phyloP scores from a whole-genome alignment of 2,888 invertebrate genomes.

The Pristionchus fissidentatus region DNA sequence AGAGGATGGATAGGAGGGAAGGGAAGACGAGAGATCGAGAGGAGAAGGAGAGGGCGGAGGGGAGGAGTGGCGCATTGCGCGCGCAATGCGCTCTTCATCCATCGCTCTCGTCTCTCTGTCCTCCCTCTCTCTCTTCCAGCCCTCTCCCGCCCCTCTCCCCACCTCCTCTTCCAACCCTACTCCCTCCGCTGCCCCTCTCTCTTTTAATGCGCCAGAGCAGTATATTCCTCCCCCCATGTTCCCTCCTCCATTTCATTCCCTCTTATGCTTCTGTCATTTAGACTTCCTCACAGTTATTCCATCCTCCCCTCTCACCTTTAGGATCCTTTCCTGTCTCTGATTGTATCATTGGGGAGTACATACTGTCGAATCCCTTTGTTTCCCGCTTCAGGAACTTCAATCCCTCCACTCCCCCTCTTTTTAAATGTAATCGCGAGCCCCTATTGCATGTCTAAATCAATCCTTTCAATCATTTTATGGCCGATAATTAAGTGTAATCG shows the following conservation, averaged over 20 bases:
- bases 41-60: background rate
- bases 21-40: background rate
- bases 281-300: background rate
- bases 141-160: background rate
- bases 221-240: background rate
- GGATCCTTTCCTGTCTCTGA: background rate
- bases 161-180: constrained; percentile 34
- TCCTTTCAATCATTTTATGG: background rate
- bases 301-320: background rate
- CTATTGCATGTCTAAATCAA: background rate
- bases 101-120: constrained; percentile 29
- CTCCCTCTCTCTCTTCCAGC: background rate
- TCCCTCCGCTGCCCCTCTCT: constrained; percentile 6
- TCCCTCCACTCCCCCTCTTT: background rate
- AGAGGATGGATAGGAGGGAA: background rate
- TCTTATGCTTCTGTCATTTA: background rate
- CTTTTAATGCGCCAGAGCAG: constrained; percentile 40
- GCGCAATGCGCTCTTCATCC: constrained; percentile 47
- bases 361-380: background rate
- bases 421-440: background rate
- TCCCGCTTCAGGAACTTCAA: background rate
- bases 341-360: background rate
- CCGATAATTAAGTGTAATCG: background rate
- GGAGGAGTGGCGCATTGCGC: constrained; percentile 45
- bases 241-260: constrained; percentile 24